phyloP scores from a whole-genome alignment of 1,140 invertebrate genomes.

The Cardiocondyla obscurior region DNA sequence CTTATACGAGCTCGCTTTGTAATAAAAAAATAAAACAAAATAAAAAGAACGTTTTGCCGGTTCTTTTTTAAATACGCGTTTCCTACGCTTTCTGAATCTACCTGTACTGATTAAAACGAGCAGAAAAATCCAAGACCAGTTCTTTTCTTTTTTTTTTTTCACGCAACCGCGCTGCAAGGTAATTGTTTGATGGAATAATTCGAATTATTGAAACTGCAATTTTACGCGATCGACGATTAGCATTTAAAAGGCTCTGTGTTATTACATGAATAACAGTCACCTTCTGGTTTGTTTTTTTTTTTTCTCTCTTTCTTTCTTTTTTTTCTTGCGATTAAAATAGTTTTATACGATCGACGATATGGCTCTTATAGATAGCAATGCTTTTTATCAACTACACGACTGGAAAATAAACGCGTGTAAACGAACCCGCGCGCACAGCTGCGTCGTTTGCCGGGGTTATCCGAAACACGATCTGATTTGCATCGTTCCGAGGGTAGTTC shows the following conservation, averaged over 20 bases:
- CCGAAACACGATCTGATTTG: slow-evolving; percentile 39
- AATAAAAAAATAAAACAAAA: too few relatives aligned
- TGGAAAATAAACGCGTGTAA: slow-evolving; percentile 29
- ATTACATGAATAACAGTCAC: background rate
- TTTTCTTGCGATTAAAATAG: slow-evolving; percentile 30
- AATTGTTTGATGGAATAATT: background rate
- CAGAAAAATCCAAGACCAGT: background rate
- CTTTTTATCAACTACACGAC: background rate
- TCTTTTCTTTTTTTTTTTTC: background rate
- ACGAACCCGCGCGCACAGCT: slow-evolving; percentile 7
- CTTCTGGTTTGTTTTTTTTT: too few relatives aligned
- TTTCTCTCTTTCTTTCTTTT: background rate
- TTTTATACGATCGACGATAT: background rate
- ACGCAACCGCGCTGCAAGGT: background rate
- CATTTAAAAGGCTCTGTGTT: background rate
- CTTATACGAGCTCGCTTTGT: background rate
- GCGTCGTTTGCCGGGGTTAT: slow-evolving; percentile 1
- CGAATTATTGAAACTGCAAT: background rate
- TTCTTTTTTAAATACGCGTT: background rate
- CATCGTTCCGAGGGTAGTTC: slow-evolving; percentile 26
- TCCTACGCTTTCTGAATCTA: background rate
- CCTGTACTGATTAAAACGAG: background rate
- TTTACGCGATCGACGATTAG: background rate
- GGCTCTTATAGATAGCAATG: background rate
- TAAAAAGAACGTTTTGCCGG: background rate